phyloP scores from a whole-genome alignment of 2,888 invertebrate species.

The Thereva unica region DNA sequence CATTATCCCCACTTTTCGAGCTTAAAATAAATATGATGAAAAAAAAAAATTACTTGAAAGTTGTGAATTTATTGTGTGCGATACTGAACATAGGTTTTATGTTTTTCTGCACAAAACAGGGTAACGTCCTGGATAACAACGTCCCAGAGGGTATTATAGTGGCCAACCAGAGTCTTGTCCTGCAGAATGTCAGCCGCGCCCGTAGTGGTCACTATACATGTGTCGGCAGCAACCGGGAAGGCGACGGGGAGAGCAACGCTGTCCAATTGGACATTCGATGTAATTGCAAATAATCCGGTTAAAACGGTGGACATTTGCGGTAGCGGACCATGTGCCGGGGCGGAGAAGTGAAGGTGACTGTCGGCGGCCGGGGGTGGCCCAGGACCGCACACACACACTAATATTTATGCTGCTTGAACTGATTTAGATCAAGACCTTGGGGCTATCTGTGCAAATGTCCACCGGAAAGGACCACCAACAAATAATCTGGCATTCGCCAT shows the following conservation, averaged over 20 bases:
- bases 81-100: not conserved
- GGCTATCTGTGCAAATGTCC: slow-evolving; percentile 6
- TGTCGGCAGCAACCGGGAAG: slow-evolving; percentile 84
- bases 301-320: slow-evolving; percentile 15
- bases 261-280: slow-evolving; percentile 84
- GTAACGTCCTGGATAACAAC: slow-evolving; percentile 77
- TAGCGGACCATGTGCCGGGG: not conserved
- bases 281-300: slow-evolving; percentile 59
- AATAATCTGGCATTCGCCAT: slow-evolving; percentile 12
- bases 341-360: not conserved
- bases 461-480: slow-evolving; percentile 11
- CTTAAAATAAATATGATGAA: too few relatives aligned
- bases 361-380: too few relatives aligned
- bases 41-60: too few relatives aligned
- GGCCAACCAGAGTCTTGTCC: slow-evolving; percentile 86
- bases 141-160: slow-evolving; percentile 79
- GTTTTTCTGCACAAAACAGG: slow-evolving; percentile 59
- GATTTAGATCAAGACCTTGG: slow-evolving; percentile 10
- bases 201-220: slow-evolving; percentile 85
- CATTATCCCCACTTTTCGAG: too few relatives aligned
- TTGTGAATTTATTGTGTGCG: too few relatives aligned
- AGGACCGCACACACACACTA: not conserved
- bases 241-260: slow-evolving; percentile 84
- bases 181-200: slow-evolving; percentile 78
- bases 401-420: slow-evolving; percentile 19